Evolutionary conservation across 2,113 vertebrate species (phyloP), one percentile per base, ranked within the genome.

Genomic region (Tetraodon nigroviridis): DNA sequence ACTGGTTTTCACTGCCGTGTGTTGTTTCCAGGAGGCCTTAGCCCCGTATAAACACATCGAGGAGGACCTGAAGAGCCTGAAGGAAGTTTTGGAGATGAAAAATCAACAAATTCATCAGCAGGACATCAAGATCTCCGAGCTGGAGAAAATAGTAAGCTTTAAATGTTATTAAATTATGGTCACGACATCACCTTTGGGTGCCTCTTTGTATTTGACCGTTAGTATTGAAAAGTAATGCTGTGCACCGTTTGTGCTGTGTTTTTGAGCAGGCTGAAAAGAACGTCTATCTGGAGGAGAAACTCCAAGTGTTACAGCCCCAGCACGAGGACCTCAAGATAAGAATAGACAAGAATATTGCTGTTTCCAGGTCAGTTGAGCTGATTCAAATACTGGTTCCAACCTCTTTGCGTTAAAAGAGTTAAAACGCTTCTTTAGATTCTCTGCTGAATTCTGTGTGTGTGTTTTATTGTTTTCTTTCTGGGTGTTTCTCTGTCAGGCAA

Each of bases 21-120:
- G 17, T 17, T 50, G 27, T 64, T 54, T 16, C 29, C 63, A 99
- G 97, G 88, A 94, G 27, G 93, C 93, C 0, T 63, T 92, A 84
- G 95, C 95, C 13, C 97, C 96, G 0, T 99, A 98, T 63, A 92
- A 93, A 85, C 95, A 98, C 82, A 90, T 99, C 32, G 95, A 98
- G 76, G 92, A 98, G 81, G 96, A 99, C 58, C 84, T 98, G 84
- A 92, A 92, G 78, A 99, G 97, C 67, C 90, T 99, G 53, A 96
- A 93, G 76, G 93, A 97, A 27, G 92, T 99, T 53, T 79, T 99
- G 61, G 95, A 97, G 82, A 95, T 99, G 95, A 98, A 98, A 86
- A 98, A 96, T 75, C 92, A 94, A 64, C 94, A 96, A 71, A 99
- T 99, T 73, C 97, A 97, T 70, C 87, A 94, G 50, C 97, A 98